Evolutionary conservation across 2,113 vertebrate genomes (phyloP).

Genomic region (Paracanthobrama guichenoti): DNA sequence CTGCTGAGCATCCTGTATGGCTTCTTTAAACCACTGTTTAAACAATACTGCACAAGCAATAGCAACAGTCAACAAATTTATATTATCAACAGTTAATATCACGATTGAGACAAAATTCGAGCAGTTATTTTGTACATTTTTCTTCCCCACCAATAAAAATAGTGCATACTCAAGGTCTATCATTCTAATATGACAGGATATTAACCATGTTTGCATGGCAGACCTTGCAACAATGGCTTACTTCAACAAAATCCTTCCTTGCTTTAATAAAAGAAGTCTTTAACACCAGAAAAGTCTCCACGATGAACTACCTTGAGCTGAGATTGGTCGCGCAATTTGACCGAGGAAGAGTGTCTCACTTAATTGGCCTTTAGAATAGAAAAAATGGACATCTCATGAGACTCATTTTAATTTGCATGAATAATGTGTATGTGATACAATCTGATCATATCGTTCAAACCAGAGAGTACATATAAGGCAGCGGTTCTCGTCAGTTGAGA

Average conservation of each 20-base stretch:
- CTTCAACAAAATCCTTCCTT: not conserved
- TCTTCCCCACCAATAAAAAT: not conserved
- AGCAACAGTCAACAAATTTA: too few relatives aligned
- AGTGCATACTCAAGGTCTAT: not conserved
- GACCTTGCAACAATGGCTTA: not conserved
- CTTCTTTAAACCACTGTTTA: not conserved
- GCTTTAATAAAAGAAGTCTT: not conserved
- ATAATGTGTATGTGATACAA: conserved; percentile 26
- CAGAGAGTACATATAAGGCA: not conserved
- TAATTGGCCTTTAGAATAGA: conserved; percentile 25
- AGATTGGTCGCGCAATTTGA: conserved; percentile 20
- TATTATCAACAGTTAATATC: not conserved
- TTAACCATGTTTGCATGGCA: not conserved
- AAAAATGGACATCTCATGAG: conserved; percentile 27
- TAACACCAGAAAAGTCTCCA: not conserved
- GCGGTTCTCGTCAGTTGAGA: conserved; percentile 18
- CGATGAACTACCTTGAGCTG: not conserved
- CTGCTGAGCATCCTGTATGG: conserved; percentile 38
- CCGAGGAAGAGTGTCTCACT: not conserved
- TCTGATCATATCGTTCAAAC: not conserved
- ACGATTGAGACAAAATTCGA: not conserved
- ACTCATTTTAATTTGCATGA: conserved; percentile 36
- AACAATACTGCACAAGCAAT: not conserved
- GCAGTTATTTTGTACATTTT: not conserved
- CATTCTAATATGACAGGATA: not conserved